phyloP scores from a whole-genome alignment of 1,140 invertebrate genomes.

The Brachionus asplanchnoidis region DNA sequence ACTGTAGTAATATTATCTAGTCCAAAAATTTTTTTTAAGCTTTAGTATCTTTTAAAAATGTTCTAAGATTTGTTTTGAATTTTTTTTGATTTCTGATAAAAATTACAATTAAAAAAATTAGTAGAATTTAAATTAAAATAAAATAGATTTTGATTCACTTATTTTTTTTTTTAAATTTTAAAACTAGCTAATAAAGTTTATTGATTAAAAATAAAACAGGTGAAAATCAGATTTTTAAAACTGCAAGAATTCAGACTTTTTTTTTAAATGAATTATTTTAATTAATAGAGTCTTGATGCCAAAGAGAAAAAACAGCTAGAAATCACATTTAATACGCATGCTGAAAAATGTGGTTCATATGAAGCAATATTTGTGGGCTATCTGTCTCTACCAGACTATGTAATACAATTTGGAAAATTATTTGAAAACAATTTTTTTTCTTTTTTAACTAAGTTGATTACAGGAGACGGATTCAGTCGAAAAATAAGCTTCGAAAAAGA shows the following conservation, averaged over 20 bases:
- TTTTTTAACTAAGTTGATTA: neutral
- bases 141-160: too few species aligned
- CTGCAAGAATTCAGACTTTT: too few species aligned
- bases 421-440: neutral
- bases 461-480: neutral
- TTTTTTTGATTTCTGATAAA: too few species aligned
- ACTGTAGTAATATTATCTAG: too few species aligned
- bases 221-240: too few species aligned
- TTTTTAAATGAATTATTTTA: neutral
- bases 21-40: too few species aligned
- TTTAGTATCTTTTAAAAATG: too few species aligned
- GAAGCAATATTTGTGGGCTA: constrained; percentile 40
- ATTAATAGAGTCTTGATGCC: neutral
- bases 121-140: too few species aligned
- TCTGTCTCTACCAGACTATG: neutral
- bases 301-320: neutral
- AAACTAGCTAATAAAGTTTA: neutral
- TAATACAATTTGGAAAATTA: neutral
- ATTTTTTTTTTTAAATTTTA: too few species aligned
- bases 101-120: too few species aligned
- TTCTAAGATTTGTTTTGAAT: too few species aligned
- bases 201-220: neutral
- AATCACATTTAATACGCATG: neutral
- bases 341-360: neutral
- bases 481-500: constrained; percentile 16